These are phyloP conservation scores for Drosophila neocordata DNA, from an alignment of 1,140 invertebrate genomes.

Conservation along the genomic window DNA sequence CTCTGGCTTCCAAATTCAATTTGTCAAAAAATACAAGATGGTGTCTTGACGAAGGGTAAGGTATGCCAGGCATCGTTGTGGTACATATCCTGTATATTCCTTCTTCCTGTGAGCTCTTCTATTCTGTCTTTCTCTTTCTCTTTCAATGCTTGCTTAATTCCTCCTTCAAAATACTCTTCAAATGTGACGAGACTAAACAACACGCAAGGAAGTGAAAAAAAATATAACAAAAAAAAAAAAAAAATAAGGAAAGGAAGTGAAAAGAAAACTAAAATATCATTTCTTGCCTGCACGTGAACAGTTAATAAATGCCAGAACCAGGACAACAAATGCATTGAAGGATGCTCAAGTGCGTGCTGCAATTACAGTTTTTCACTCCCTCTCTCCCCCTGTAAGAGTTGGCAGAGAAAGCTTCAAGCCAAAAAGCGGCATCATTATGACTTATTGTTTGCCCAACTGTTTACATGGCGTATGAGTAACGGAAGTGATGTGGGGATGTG, in stretches of 20 bases:
- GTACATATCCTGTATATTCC: neutral
- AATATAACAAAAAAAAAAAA: conserved; percentile 1
- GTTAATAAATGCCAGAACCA: conserved; percentile 70
- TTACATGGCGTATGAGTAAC: conserved; percentile 69
- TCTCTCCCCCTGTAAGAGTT: neutral
- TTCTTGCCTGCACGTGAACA: conserved; percentile 72
- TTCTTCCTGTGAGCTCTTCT: neutral
- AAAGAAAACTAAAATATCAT: conserved; percentile 45
- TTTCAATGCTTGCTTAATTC: conserved; percentile 78
- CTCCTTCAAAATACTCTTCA: conserved; percentile 22
- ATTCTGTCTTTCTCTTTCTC: neutral
- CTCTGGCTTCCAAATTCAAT: conserved; percentile 65
- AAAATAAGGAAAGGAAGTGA: conserved; percentile 2
- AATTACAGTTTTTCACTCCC: conserved; percentile 45
- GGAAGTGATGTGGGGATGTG: conserved; percentile 38
- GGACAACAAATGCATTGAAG: conserved; percentile 63
- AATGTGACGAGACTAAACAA: conserved; percentile 38
- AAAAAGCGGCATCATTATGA: conserved; percentile 58
- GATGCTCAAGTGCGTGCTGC: conserved; percentile 63
- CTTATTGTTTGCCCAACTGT: conserved; percentile 63
- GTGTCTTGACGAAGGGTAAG: conserved; percentile 64
- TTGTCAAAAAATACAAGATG: conserved; percentile 71
- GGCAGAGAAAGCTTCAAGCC: conserved; percentile 6
- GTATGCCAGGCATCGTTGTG: neutral
- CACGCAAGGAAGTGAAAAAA: neutral